Evolutionary conservation across 92 coral and sea anemone species (phyloP), one percentile per base, ranked within the genome.

Genomic region (Heteractis magnifica): DNA sequence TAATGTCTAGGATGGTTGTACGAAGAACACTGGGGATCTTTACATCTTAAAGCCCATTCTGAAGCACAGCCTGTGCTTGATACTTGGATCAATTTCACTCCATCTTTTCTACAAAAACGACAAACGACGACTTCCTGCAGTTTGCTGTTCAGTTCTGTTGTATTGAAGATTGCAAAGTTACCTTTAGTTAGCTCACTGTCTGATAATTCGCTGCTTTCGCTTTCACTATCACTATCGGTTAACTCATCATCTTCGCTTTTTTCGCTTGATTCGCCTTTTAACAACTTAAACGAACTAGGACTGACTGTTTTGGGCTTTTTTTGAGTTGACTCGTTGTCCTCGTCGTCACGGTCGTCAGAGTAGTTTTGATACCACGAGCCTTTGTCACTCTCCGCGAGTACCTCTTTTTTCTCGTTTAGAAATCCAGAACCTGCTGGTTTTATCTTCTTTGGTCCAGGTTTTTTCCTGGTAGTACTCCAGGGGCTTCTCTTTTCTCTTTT

Each of bases 1-100:
- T 3, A 56, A 56, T 56, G 11, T 13, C 64, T 56, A 18, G 64
- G 14, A 56, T 56, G 64, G 9, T 6, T 18, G 64, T 12, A 12
- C 11, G 84, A 72, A 49, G 78, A 65, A 72, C 92, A 89, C 21
- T 79, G 58, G 48, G 12, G 26, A 18, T 79, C 56, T 62, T 82
- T 78, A 59, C 92, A 89, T 49, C 58, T 76, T 11, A 89, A 74
- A 12, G 65, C 59, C 87, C 86, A 82, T 55, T 73, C 73, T 34
- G 80, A 20, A 20, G 83, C 86, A 14, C 74, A 82, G 26, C 92
- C 86, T 19, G 60, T 56, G 80, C 87, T 23, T 15, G 84, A 76
- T 15, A 49, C 65, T 59, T 80, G 51, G 0, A 75, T 75, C 52
- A 88, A 34, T 26, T 83, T 51, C 4, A 83, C 77, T 58, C 75